Percentiles rank a stretch among this genome's conserved stretches.
Conservation (phyloP, 1,140 invertebrate genomes). For the Cydia fagiglandana region DNA sequence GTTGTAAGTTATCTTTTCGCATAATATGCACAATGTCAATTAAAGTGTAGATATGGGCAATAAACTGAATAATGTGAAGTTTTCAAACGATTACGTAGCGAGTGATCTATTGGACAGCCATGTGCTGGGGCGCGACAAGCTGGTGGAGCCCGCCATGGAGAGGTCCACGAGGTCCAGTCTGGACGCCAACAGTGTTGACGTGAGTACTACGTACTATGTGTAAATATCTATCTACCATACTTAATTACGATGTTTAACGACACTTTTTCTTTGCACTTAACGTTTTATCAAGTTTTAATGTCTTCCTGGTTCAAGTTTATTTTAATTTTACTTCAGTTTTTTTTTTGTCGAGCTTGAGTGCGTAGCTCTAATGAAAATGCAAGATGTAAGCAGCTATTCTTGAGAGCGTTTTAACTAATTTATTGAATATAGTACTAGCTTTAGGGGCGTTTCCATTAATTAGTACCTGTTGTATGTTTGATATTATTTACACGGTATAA, state of each 20-base stretch:
- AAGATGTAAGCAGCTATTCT: conserved; percentile 1
- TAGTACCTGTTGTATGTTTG: neutral
- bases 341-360: neutral
- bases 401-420: neutral
- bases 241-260: neutral
- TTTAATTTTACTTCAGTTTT: conserved; percentile 5
- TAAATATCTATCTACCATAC: neutral
- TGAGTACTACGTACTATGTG: conserved; percentile 49
- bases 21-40: conserved; percentile 63
- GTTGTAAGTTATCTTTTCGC: conserved; percentile 60
- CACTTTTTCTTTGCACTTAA: neutral
- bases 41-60: conserved; percentile 68
- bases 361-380: conserved; percentile 7
- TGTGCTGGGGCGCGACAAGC: conserved; percentile 69
- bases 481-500: neutral
- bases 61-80: conserved; percentile 67
- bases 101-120: conserved; percentile 75
- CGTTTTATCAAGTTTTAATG: neutral
- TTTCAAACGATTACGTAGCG: conserved; percentile 67
- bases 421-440: conserved; percentile 17
- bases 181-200: conserved; percentile 74
- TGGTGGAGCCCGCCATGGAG: conserved; percentile 61
- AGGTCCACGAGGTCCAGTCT: conserved; percentile 69
- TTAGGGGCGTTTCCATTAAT: neutral
- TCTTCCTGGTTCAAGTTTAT: conserved; percentile 1